These are phyloP conservation scores for Cryptocheilus praepositus DNA, from an alignment of 2,888 invertebrate genomes.

Conservation along the genomic window DNA sequence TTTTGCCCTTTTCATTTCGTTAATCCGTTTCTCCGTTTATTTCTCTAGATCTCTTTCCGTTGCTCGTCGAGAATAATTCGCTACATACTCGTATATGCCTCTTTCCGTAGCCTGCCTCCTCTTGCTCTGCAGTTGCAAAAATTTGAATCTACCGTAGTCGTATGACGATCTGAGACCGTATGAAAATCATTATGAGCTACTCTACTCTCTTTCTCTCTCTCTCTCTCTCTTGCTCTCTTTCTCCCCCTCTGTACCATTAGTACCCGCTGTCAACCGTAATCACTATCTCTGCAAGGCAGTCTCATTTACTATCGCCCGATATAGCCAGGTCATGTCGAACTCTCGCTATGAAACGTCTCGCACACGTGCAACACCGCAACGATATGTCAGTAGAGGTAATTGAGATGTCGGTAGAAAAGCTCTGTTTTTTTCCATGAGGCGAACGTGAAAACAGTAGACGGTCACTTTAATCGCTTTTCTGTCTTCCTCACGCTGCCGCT, in stretches of 20 bases:
- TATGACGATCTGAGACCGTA: conserved; percentile 27
- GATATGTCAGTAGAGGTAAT: too few species aligned
- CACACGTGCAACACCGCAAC: too few species aligned
- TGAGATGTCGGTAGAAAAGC: too few species aligned
- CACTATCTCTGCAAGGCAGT: not conserved
- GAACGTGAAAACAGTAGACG: too few species aligned
- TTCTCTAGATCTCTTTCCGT: conserved; percentile 6
- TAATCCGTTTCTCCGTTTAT: conserved; percentile 1
- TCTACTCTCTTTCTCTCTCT: not conserved
- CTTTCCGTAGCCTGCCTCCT: conserved; percentile 36
- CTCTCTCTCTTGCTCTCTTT: conserved; percentile 2
- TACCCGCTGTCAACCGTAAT: not conserved
- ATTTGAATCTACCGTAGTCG: conserved; percentile 29
- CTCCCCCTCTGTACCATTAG: conserved; percentile 4
- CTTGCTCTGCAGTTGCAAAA: conserved; percentile 42
- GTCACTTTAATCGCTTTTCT: conserved; percentile 5
- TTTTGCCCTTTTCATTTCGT: conserved; percentile 10
- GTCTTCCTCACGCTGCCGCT: not conserved
- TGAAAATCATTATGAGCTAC: conserved; percentile 11
- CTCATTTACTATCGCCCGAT: conserved; percentile 3
- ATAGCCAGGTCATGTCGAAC: conserved; percentile 10
- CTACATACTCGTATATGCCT: not conserved
- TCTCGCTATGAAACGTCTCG: too few species aligned
- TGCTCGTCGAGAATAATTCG: too few species aligned
- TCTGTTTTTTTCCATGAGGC: too few species aligned